These are phyloP conservation scores for Meta bourneti DNA, from an alignment of 2,888 invertebrate genomes.

Conservation along the genomic window DNA sequence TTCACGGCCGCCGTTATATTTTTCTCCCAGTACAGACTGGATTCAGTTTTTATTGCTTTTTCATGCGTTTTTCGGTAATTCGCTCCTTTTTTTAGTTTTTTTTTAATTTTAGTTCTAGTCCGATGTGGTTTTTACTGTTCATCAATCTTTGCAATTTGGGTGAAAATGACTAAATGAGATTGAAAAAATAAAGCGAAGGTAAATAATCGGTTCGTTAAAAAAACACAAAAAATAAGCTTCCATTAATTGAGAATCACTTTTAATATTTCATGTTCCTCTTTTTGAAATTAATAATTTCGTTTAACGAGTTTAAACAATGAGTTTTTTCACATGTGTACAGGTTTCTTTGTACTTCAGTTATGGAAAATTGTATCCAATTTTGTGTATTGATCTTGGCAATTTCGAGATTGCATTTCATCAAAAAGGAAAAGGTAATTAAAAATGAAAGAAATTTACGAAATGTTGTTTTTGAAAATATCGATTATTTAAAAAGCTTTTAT, in stretches of 20 bases:
- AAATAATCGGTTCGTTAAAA: neutral
- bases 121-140: slow-evolving; percentile 20
- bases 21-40: neutral
- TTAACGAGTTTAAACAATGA: neutral
- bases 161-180: slow-evolving; percentile 9
- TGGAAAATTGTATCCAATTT: too few species aligned
- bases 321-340: neutral
- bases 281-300: neutral
- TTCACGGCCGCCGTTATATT: slow-evolving; percentile 40
- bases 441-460: neutral
- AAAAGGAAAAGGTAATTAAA: neutral
- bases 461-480: neutral
- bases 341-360: neutral
- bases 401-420: neutral
- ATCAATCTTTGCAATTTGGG: slow-evolving; percentile 29
- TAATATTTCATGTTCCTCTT: neutral
- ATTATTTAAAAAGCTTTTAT: neutral
- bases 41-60: slow-evolving; percentile 50
- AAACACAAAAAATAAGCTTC: slow-evolving; percentile 19
- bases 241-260: slow-evolving; percentile 12
- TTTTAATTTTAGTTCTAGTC: slow-evolving; percentile 6
- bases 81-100: slow-evolving; percentile 3
- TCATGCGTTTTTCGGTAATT: slow-evolving; percentile 46
- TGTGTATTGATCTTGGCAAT: too few species aligned
- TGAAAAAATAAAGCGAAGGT: neutral